Percentiles rank a stretch among this genome's conserved stretches.
Evolutionary conservation across 2,888 invertebrate species (phyloP).

Genomic region (Morinoia aosen): DNA sequence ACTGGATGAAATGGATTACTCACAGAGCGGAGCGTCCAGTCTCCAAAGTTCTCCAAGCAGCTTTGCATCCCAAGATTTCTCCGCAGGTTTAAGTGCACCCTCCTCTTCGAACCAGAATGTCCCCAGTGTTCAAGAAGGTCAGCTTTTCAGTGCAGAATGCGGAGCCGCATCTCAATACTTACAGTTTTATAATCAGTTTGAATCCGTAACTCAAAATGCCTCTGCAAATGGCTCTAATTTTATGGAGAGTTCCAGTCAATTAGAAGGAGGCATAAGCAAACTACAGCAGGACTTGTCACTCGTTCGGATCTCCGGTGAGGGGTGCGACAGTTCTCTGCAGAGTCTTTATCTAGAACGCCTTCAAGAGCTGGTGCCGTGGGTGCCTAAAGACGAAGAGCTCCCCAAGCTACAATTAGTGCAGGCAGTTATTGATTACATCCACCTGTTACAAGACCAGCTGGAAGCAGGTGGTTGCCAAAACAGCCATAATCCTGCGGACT

Average conservation of each 20-base stretch:
- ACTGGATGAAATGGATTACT: conserved; percentile 15
- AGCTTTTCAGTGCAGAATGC: not conserved
- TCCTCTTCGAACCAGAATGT: not conserved
- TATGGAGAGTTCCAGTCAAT: not conserved
- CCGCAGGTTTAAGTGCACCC: not conserved
- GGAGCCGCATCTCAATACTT: not conserved
- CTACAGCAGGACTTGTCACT: conserved; percentile 32
- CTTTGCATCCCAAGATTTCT: not conserved
- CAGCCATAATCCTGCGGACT: not conserved
- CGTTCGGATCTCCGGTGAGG: not conserved
- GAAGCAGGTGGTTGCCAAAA: conserved; percentile 8
- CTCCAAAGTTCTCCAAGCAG: not conserved
- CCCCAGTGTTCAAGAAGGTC: not conserved
- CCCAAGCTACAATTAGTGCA: conserved; percentile 50
- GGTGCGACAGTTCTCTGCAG: conserved; percentile 27
- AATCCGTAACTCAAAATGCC: not conserved
- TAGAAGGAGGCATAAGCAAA: conserved; percentile 42
- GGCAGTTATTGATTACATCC: conserved; percentile 50
- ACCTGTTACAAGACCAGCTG: conserved; percentile 53
- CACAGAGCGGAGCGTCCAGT: not conserved
- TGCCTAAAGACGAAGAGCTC: conserved; percentile 43
- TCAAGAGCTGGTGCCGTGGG: conserved; percentile 47
- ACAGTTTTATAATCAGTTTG: conserved; percentile 22
- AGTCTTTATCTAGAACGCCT: conserved; percentile 28
- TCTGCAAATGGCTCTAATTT: not conserved